phyloP scores from a whole-genome alignment of 2,797 vertebrate genomes.

The Lepilemur ruficaudatus region DNA sequence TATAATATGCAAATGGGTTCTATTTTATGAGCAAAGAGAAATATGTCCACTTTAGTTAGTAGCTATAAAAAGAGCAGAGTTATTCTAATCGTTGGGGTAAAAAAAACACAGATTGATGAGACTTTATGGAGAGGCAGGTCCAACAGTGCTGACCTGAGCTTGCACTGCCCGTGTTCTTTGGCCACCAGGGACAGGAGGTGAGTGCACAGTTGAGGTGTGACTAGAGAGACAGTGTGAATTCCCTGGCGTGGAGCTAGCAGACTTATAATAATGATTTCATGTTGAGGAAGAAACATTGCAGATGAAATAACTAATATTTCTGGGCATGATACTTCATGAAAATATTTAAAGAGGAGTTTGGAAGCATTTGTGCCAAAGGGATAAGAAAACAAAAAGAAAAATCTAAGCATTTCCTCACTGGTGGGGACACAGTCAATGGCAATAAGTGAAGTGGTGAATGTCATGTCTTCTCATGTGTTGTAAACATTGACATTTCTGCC shows the following conservation, averaged over 20 bases:
- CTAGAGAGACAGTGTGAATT: fast-evolving
- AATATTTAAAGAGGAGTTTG: neutral
- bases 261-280: neutral
- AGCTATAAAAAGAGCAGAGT: neutral
- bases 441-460: neutral
- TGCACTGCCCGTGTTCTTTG: neutral
- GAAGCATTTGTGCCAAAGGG: neutral
- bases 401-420: neutral
- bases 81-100: neutral
- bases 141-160: neutral
- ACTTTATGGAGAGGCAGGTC: neutral
- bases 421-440: neutral
- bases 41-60: neutral
- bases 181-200: neutral
- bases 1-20: neutral
- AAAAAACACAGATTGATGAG: neutral
- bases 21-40: neutral
- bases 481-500: neutral
- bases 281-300: neutral
- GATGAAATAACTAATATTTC: neutral
- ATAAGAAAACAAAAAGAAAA: neutral
- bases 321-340: fast-evolving
- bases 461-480: neutral
- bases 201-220: neutral
- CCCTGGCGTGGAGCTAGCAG: no score